A percentile compares a stretch with the other conserved stretches of the same genome.
Conservation (phyloP, 2,888 invertebrate genomes). For the Cepaea hortensis region DNA sequence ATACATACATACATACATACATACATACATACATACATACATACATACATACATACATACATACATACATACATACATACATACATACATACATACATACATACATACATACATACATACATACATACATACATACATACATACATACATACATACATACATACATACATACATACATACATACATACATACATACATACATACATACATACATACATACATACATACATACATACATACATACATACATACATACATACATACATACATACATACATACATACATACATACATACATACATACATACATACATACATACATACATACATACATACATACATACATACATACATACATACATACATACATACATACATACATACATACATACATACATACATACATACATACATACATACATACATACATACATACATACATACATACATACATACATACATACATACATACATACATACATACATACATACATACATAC, state of each 20-base stretch:
- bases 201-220: not conserved
- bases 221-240: not conserved
- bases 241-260: not conserved
- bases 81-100: not conserved
- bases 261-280: not conserved
- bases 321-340: not conserved
- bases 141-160: not conserved
- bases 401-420: too few species aligned
- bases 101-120: not conserved
- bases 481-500: not conserved
- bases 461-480: not conserved
- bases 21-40: not conserved
- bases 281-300: too few species aligned
- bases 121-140: not conserved
- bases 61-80: too few species aligned
- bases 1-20: not conserved
- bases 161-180: not conserved
- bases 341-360: not conserved
- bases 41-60: not conserved
- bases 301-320: too few species aligned
- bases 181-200: too few species aligned
- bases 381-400: not conserved
- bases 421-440: not conserved
- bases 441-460: not conserved
- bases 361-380: not conserved